Evolutionary conservation across 2,113 vertebrate species (phyloP), one percentile per base, ranked within the genome.

Genomic region (Garra rufa): DNA sequence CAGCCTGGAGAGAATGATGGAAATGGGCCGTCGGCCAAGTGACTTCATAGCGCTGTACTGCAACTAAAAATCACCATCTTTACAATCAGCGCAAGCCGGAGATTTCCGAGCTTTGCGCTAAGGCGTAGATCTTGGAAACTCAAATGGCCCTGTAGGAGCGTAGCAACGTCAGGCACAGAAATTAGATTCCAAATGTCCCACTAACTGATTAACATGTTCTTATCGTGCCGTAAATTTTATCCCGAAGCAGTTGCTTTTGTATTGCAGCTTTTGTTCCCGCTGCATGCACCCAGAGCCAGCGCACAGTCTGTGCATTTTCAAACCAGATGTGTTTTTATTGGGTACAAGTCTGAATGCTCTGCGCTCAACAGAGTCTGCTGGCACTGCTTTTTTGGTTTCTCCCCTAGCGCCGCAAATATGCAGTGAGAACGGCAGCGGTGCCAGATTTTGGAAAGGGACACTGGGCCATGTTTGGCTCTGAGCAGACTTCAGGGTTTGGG

Each of bases 21-120:
- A 96, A 95, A 95, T 88, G 88, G 94, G 95, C 95, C 85, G 79
- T 50, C n/a, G 77, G 91, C 95, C 95, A 96, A 92, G 90, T 92
- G 92, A 95, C 94, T 96, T 94, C 92, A 93, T 89, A 93, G 88
- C 89, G 86, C 82, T 85, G 88, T 89, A 78, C 83, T 92, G 91
- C 92, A 87, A 89, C 89, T 83, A 41, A 79, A 61, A 85, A 87
- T 87, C 24, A 79, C 77, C n/a, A 80, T 83, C 82, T 87, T 88
- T 80, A 85, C 81, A 81, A 84, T 87, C 57, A 67, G 77, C 61
- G 9, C 21, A 59, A 55, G 41, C 19, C 9, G 8, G 48, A 78
- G 17, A 76, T 71, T 76, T 70, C 41, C 21, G 34, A 91, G 41
- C 67, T 55, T 46, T 69, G 34, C 26, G 24, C 70, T 69, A 79